These are phyloP conservation scores for Pseudomyrmex sp. DNA, from an alignment of 1,140 invertebrate genomes.

Conservation along the genomic window DNA sequence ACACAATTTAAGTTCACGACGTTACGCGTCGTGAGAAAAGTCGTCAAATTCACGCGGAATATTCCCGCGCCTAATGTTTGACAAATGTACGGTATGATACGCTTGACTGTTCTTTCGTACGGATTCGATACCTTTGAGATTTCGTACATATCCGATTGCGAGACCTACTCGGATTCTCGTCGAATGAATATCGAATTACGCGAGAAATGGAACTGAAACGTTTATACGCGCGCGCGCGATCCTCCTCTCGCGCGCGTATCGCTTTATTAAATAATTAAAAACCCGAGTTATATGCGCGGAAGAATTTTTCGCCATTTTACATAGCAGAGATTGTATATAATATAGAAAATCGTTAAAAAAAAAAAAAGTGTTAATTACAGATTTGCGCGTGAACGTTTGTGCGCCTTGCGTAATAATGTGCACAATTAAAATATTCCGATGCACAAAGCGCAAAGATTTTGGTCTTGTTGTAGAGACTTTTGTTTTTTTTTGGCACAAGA, in stretches of 20 bases:
- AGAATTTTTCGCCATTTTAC: background rate
- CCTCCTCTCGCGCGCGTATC: background rate
- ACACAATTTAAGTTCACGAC: no score
- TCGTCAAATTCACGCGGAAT: constrained; percentile 20
- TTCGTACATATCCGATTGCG: constrained; percentile 19
- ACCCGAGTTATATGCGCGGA: background rate
- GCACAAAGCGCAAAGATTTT: no score
- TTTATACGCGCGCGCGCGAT: background rate
- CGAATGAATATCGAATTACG: constrained; percentile 44
- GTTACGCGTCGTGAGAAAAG: background rate
- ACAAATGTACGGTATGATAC: constrained; percentile 2
- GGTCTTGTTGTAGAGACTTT: no score
- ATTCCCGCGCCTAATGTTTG: constrained; percentile 27
- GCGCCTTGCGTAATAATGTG: no score
- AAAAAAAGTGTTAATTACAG: no score
- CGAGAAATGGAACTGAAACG: constrained; percentile 24
- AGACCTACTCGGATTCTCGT: background rate
- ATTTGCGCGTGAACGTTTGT: no score
- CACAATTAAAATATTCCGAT: no score
- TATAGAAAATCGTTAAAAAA: background rate
- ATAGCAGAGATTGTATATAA: background rate
- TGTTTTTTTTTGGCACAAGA: no score
- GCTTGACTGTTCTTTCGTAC: constrained; percentile 21
- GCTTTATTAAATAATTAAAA: constrained; percentile 31
- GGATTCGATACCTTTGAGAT: constrained; percentile 35